Percentiles rank a stretch among this genome's conserved stretches.
These are phyloP conservation scores for Todus mexicanus DNA, from an alignment of 2,797 vertebrate genomes.

Conservation along the genomic window DNA sequence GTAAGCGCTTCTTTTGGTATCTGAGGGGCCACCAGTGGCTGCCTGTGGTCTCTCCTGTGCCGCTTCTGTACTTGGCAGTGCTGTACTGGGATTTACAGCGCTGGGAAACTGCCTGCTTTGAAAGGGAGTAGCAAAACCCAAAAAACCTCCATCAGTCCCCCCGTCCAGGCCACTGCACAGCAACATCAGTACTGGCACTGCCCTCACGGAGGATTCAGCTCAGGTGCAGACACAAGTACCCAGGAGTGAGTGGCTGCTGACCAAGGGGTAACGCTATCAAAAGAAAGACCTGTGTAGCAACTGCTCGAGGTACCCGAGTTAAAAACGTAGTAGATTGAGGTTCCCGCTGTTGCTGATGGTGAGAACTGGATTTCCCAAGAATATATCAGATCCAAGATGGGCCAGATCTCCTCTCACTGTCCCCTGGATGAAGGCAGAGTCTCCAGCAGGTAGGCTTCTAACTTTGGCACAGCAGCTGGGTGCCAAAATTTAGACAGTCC, in stretches of 20 bases:
- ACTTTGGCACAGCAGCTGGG: not conserved
- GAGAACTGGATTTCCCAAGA: not conserved
- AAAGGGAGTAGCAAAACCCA: not conserved
- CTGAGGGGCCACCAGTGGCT: not conserved
- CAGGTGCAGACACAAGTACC: not conserved
- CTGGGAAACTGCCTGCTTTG: not conserved
- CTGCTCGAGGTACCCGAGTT: not conserved
- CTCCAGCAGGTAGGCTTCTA: not conserved
- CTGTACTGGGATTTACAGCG: not conserved
- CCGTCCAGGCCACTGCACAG: not conserved
- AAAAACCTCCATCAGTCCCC: not conserved
- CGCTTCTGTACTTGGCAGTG: not conserved
- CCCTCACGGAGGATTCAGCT: not conserved
- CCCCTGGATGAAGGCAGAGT: not conserved
- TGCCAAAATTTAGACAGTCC: not conserved
- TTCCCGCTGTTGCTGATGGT: not conserved
- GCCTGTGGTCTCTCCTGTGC: not conserved
- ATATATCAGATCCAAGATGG: not conserved
- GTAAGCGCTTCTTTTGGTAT: not conserved
- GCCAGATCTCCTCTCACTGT: accelerated
- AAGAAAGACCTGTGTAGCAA: not conserved
- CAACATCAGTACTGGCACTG: not conserved
- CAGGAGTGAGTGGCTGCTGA: not conserved
- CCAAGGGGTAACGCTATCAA: too few relatives aligned
- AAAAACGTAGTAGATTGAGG: not conserved